phyloP scores from a whole-genome alignment of 2,113 vertebrate genomes.

The Pelecanoides urinatrix region DNA sequence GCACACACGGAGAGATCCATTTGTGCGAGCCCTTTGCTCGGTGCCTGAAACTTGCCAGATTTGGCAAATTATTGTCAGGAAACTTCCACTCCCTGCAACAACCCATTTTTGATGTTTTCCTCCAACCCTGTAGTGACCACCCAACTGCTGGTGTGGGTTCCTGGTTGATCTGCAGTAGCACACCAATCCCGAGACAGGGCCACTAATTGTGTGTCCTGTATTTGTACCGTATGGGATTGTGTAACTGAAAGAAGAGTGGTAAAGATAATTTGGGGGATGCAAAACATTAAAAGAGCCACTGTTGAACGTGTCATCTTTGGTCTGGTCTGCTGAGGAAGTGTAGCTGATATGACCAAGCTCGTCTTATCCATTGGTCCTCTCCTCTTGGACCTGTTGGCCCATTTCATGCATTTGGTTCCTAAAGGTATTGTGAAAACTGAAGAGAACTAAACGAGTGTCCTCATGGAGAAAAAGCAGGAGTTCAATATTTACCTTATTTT shows the following conservation, averaged over 20 bases:
- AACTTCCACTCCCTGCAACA: not conserved
- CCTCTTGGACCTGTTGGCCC: not conserved
- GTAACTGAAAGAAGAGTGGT: not conserved
- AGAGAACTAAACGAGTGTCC: not conserved
- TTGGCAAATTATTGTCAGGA: not conserved
- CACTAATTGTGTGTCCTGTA: not conserved
- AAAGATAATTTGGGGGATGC: not conserved
- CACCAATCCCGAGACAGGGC: no score
- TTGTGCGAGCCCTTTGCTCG: not conserved
- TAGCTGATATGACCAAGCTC: not conserved
- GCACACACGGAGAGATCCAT: rapidly evolving
- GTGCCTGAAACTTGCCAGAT: not conserved
- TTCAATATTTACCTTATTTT: not conserved
- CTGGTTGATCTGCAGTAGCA: not conserved
- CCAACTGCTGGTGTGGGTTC: not conserved
- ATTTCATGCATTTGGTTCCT: not conserved
- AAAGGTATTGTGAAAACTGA: not conserved
- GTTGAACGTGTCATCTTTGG: not conserved
- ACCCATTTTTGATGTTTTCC: not conserved
- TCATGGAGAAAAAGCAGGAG: not conserved
- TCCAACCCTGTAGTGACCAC: not conserved
- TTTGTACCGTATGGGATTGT: not conserved
- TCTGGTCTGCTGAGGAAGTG: not conserved
- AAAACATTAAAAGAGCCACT: not conserved
- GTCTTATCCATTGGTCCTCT: not conserved